phyloP scores from a whole-genome alignment of 2,888 invertebrate species.

The Reticulitermes lucifugus region DNA sequence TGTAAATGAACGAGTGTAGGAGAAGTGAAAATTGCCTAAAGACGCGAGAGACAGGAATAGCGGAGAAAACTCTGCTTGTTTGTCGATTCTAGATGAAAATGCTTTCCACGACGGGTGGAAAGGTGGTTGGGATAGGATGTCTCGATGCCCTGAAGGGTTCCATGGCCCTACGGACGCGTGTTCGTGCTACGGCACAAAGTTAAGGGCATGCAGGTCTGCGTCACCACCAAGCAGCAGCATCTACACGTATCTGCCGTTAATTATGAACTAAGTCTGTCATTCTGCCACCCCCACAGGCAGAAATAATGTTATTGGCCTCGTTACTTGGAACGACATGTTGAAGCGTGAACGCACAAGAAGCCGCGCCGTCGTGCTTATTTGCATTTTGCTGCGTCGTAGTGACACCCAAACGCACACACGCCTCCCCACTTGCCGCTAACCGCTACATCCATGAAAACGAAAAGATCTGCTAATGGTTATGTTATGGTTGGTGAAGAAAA shows the following conservation, averaged over 20 bases:
- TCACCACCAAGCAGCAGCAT: slow-evolving; percentile 1
- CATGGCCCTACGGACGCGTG: neutral
- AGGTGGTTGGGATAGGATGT: neutral
- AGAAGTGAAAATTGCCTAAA: slow-evolving; percentile 37
- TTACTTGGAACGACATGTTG: neutral
- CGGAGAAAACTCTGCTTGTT: slow-evolving; percentile 29
- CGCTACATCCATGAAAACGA: too few species aligned
- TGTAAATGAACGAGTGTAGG: slow-evolving; percentile 17
- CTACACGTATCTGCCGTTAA: slow-evolving; percentile 27
- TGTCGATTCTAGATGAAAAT: slow-evolving; percentile 15
- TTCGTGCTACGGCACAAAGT: slow-evolving; percentile 32
- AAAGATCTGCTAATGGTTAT: too few species aligned
- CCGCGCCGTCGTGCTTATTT: neutral
- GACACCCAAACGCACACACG: neutral
- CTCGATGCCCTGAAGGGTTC: slow-evolving; percentile 32
- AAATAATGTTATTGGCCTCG: slow-evolving; percentile 35
- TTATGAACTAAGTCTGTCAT: slow-evolving; percentile 9
- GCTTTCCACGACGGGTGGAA: neutral
- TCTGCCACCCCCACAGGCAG: slow-evolving; percentile 5
- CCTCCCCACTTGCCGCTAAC: too few species aligned
- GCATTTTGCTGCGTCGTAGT: slow-evolving; percentile 18
- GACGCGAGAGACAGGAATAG: slow-evolving; percentile 21
- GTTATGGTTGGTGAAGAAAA: too few species aligned
- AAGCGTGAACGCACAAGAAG: neutral
- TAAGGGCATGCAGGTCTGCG: slow-evolving; percentile 19